A percentile compares a stretch with the other conserved stretches of the same genome.
These are phyloP conservation scores for Psammodynastes pulverulentus DNA, from an alignment of 2,113 vertebrate species.

Conservation along the genomic window DNA sequence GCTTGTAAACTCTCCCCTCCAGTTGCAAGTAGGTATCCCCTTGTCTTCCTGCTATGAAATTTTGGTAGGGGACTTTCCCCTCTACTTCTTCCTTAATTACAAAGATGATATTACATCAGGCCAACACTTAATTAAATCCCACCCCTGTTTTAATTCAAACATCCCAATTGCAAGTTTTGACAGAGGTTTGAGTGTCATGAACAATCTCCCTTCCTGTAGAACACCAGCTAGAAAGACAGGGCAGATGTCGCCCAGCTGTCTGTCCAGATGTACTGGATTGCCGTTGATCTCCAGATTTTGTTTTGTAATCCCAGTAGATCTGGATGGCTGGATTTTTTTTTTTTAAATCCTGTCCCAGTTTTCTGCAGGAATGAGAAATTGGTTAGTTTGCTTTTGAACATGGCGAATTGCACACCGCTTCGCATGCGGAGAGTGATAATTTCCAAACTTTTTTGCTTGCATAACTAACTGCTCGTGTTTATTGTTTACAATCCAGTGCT, in stretches of 20 bases:
- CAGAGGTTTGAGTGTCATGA: background rate
- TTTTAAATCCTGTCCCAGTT: background rate
- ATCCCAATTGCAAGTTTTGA: no score
- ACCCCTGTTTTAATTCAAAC: background rate
- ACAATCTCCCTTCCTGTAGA: background rate
- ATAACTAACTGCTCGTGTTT: background rate
- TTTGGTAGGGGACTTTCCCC: background rate
- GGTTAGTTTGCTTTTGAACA: background rate
- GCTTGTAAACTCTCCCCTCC: background rate
- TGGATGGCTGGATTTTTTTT: no score
- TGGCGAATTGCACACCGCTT: background rate
- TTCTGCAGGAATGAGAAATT: background rate
- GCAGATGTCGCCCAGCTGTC: no score
- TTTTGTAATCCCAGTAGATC: background rate
- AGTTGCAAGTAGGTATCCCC: background rate
- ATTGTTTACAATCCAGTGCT: background rate
- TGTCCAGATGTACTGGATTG: background rate
- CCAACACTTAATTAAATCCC: no score
- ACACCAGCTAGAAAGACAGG: no score
- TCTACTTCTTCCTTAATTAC: background rate
- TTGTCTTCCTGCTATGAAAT: background rate
- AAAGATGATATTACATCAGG: background rate
- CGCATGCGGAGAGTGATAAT: background rate
- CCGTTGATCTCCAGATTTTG: background rate
- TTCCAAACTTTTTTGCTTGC: background rate